A percentile compares a stretch with the other conserved stretches of the same genome.
Evolutionary conservation across 2,888 invertebrate genomes (phyloP).

Genomic region (Arctia plantaginis): DNA sequence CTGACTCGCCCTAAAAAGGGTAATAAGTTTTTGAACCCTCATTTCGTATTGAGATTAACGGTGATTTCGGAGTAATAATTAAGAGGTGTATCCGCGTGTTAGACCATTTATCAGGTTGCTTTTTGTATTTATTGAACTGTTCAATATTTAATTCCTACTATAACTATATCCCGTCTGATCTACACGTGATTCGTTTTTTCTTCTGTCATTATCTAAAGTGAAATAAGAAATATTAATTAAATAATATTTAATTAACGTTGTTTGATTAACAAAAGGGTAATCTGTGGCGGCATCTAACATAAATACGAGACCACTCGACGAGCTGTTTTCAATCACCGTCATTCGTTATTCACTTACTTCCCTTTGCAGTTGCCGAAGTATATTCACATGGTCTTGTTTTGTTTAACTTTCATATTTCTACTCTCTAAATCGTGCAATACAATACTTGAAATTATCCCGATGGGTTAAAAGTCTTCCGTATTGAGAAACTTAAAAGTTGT

Average conservation of each 20-base stretch:
- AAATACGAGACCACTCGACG: conserved; percentile 79
- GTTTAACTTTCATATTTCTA: conserved; percentile 83
- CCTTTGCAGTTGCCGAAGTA: conserved; percentile 83
- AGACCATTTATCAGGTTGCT: conserved; percentile 52
- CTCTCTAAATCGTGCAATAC: conserved; percentile 73
- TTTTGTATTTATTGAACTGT: conserved; percentile 43
- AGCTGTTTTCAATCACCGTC: conserved; percentile 83
- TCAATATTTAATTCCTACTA: conserved; percentile 47
- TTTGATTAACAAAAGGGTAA: conserved; percentile 85
- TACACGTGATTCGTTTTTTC: conserved; percentile 51
- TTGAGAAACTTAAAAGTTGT: conserved; percentile 64
- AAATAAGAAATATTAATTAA: conserved; percentile 83
- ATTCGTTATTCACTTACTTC: conserved; percentile 85
- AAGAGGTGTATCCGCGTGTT: conserved; percentile 57
- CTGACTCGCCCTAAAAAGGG: conserved; percentile 64
- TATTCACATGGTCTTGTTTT: conserved; percentile 79
- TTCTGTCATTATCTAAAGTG: conserved; percentile 69
- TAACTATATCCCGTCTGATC: conserved; percentile 53
- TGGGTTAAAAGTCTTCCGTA: conserved; percentile 66
- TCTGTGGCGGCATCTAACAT: conserved; percentile 85
- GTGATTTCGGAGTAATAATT: conserved; percentile 62
- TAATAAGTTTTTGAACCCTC: conserved; percentile 67
- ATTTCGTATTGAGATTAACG: conserved; percentile 72
- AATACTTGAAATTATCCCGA: conserved; percentile 76
- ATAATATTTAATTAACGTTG: conserved; percentile 83